Evolutionary conservation across 2,888 invertebrate genomes (phyloP), one percentile per base, ranked within the genome.

Genomic region (Hoplodrina blanda): DNA sequence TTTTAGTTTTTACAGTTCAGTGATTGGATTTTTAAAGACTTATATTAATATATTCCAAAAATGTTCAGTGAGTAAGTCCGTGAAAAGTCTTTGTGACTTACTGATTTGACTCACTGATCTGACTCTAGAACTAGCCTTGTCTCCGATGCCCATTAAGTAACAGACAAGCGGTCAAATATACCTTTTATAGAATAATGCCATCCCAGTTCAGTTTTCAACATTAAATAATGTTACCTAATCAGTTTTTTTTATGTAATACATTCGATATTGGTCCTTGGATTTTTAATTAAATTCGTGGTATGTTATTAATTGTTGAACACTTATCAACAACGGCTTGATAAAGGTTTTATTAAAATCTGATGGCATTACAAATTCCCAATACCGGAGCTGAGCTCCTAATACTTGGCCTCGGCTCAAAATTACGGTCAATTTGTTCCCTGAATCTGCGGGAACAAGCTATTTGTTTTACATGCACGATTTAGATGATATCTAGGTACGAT

Each of bases 271-370:
- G 37, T 20, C 20, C 25, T 44, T 17, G 30, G 10, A 57, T 71
- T 74, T 78, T 66, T 66, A 74, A 50, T 61, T 54, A 79, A 66
- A 76, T 50, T 60, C 19, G 2, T 44, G 49, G 41, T 53, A n/a
- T 60, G 41, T 49, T 66, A 74, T 64, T 65, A 75, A 79, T 70
- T 61, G 50, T 33, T 19, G 33, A 63, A 66, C 63, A 66, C 19
- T 63, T 63, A 63, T 66, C 75, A 20, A 41, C 17, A 20, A 49
- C 8, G 37, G 30, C 37, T 52, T 54, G 78, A 63, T 66, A 63
- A 63, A 66, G 60, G 55, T 64, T 79, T 78, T 62, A 78, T 65
- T 73, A 73, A 77, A 78, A 62, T 53, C 11, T 25, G 49, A 69
- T 73, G 25, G 56, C 54, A 68, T 63, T 61, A 76, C 30, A 55